Evolutionary conservation across 2,888 invertebrate genomes (phyloP), one percentile per base, ranked within the genome.

Genomic region (Proisotoma minuta): DNA sequence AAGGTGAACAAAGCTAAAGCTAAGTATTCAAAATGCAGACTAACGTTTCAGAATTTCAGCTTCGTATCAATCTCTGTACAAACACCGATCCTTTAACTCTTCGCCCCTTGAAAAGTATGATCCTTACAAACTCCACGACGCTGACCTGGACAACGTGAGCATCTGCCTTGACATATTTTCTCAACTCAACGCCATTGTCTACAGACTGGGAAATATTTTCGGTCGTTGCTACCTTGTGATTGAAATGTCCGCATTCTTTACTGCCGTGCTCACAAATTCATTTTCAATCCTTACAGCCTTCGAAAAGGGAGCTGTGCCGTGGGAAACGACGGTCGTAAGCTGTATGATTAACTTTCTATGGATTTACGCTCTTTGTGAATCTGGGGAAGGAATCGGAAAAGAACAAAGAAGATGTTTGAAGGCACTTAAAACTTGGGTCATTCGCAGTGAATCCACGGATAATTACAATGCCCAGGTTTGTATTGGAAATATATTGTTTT

Each of bases 221-320:
- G 63, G 63, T 8, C 39, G 63, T 22, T n/a, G n/a, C n/a, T 63
- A 63, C 26, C 43, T 60, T 40, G 26, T 59, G 18, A 57, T 63
- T 12, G 63, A 63, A 50, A 59, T 63, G 59, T 40, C 29, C 20
- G 59, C 59, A 20, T 57, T 63, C 48, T 60, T 60, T 27, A 43
- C 63, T 20, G 34, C 57, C 23, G 39, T 57, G 5, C 57, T 63
- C 26, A 63, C 63, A 23, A 63, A 60, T 43, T 20, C 54, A 29
- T 63, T 63, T 39, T 50, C 63, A 3, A 23, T 63, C 24, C 51
- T 59, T 8, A 28, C 53, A 8, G 53, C 39, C 5, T 54, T 54
- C 20, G 39, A 54, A 4, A 29, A 8, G 2, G 28, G 29, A n/a
- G 23, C 39, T 3, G 53, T 54, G 8, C 15, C 18, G 20, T 54